These are phyloP conservation scores for Nesogale talazaci DNA, from an alignment of 2,113 vertebrate genomes.

Conservation along the genomic window DNA sequence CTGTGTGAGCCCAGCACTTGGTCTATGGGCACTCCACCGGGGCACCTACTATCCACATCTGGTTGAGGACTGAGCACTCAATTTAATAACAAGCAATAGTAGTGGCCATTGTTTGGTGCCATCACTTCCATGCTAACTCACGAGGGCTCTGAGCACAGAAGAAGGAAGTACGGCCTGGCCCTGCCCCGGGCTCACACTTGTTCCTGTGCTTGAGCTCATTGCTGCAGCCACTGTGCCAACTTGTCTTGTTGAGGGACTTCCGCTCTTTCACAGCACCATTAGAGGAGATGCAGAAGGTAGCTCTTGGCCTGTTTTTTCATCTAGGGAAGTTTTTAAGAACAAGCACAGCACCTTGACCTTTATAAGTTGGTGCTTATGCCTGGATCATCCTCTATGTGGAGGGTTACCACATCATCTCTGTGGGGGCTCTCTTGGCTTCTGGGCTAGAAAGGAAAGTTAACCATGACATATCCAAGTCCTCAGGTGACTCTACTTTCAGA, in stretches of 20 bases:
- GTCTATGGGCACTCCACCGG: not conserved
- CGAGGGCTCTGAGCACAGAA: no score
- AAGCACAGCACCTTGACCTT: not conserved
- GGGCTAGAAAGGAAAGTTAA: conserved; percentile 68
- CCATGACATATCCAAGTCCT: conserved; percentile 4
- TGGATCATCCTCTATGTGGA: not conserved
- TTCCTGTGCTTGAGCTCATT: no score
- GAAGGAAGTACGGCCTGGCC: no score
- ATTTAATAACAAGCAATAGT: not conserved
- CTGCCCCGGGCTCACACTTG: no score
- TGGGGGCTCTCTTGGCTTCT: conserved; percentile 55
- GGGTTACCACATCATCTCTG: no score
- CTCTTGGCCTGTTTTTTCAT: not conserved
- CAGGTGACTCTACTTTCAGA: conserved; percentile 44
- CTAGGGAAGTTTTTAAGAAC: not conserved
- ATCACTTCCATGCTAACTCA: no score
- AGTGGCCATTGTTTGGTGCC: no score
- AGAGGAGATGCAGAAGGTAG: not conserved
- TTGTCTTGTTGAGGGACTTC: no score
- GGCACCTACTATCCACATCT: not conserved
- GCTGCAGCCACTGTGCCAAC: no score
- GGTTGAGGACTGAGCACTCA: not conserved
- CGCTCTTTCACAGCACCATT: not conserved
- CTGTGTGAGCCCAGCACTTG: not conserved
- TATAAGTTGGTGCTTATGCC: not conserved